Conservation (phyloP, 35 echinoderm and acorn worm genomes). For the Chiridota heheva region DNA sequence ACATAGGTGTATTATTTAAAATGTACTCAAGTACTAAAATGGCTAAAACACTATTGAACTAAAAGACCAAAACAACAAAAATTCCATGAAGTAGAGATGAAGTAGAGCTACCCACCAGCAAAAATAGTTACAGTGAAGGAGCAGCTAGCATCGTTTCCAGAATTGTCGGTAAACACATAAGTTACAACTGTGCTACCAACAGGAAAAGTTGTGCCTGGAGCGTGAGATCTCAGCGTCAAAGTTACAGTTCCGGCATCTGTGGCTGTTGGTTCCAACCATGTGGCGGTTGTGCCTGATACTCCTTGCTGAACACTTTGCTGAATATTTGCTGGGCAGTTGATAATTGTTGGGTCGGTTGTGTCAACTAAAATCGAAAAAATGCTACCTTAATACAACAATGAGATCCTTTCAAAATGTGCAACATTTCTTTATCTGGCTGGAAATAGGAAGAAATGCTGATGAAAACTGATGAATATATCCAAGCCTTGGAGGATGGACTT, state of each 20-base stretch:
- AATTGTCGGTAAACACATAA: slow-evolving; percentile 6
- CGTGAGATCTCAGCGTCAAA: neutral
- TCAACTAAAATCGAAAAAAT: slow-evolving; percentile 21
- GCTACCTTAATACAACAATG: slow-evolving; percentile 7
- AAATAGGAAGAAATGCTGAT: too few relatives aligned
- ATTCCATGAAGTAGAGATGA: neutral
- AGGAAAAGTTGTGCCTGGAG: neutral
- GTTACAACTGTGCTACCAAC: neutral
- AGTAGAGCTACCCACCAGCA: slow-evolving; percentile 2
- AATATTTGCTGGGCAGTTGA: slow-evolving; percentile 47
- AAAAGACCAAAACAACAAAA: neutral
- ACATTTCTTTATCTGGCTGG: too few relatives aligned
- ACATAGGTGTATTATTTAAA: too few relatives aligned
- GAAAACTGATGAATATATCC: too few relatives aligned
- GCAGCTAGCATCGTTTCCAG: neutral
- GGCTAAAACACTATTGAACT: too few relatives aligned
- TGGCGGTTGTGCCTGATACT: slow-evolving; percentile 25
- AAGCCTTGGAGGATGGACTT: too few relatives aligned
- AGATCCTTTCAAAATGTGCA: too few relatives aligned
- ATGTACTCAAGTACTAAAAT: too few relatives aligned
- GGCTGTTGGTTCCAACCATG: slow-evolving; percentile 70
- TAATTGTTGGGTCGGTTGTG: slow-evolving; percentile 21
- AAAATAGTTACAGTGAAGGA: neutral
- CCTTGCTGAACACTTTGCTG: slow-evolving; percentile 25
- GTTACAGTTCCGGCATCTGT: slow-evolving; percentile 29